Percentiles rank a stretch among this genome's conserved stretches.
Conservation (phyloP, 1,140 invertebrate genomes). For the Tribolium castaneum region DNA sequence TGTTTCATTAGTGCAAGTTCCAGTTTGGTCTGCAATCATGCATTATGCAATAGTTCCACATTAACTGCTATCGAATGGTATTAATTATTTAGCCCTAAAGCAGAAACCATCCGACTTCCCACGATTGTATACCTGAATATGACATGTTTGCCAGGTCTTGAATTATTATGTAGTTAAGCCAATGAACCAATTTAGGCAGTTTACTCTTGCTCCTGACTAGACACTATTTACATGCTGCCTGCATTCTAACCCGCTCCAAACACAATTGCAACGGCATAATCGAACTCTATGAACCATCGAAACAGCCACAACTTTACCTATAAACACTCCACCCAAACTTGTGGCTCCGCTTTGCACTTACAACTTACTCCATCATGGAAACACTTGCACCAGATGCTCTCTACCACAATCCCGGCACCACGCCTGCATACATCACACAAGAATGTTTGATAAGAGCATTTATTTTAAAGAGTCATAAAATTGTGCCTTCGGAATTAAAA, state of each 20-base stretch:
- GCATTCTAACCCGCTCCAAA: not conserved
- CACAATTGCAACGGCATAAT: not conserved
- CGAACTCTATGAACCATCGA: not conserved
- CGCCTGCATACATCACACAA: too few species aligned
- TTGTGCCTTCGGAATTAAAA: not conserved
- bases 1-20: conserved; percentile 7
- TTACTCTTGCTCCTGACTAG: conserved; percentile 24
- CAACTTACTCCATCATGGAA: conserved; percentile 4
- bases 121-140: conserved; percentile 44
- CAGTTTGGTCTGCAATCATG: conserved; percentile 1
- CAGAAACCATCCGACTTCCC: conserved; percentile 44
- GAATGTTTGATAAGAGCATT: too few species aligned
- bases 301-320: conserved; percentile 23
- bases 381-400: not conserved
- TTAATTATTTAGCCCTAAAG: conserved; percentile 47
- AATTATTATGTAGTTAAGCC: conserved; percentile 50
- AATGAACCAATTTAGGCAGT: conserved; percentile 47
- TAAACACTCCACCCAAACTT: conserved; percentile 4
- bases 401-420: too few species aligned
- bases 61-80: conserved; percentile 41
- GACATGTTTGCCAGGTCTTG: conserved; percentile 46
- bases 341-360: not conserved
- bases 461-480: too few species aligned
- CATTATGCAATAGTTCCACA: conserved; percentile 39
- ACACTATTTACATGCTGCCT: conserved; percentile 14